Conservation (phyloP, 1,140 invertebrate species). For the Hydropsyche tenuis region DNA sequence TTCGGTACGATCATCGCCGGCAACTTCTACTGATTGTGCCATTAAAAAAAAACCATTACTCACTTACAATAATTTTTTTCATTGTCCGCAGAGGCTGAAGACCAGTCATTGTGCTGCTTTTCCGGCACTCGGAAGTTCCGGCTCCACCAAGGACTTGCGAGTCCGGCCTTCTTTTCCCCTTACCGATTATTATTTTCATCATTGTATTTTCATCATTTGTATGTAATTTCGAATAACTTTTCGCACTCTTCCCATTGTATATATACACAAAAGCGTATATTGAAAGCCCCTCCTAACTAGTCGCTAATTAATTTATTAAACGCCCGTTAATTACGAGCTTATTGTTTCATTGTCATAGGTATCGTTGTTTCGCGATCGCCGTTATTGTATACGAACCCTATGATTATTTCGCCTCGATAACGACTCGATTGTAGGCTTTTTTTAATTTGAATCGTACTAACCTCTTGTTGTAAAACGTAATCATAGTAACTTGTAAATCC, state of each 20-base stretch:
- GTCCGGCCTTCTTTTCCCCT: constrained; percentile 16
- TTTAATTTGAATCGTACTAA: constrained; percentile 3
- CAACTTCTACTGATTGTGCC: no score
- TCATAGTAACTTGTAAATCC: constrained; percentile 82
- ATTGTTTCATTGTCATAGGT: constrained; percentile 10
- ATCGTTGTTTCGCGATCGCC: not conserved
- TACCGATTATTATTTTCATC: not conserved
- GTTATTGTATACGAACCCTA: not conserved
- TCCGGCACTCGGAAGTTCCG: constrained; percentile 30
- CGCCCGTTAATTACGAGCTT: constrained; percentile 13
- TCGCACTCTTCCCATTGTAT: no score
- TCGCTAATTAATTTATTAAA: constrained; percentile 8
- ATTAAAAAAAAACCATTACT: constrained; percentile 1
- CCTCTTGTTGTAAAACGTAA: constrained; percentile 20
- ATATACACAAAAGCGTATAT: not conserved
- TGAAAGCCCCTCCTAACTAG: not conserved
- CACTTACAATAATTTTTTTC: constrained; percentile 5
- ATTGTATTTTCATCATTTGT: constrained; percentile 16
- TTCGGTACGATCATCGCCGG: no score
- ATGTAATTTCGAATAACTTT: not conserved
- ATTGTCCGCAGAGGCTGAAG: constrained; percentile 2
- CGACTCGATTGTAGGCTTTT: not conserved
- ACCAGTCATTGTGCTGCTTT: constrained; percentile 23
- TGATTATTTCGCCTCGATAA: not conserved
- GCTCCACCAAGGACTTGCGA: constrained; percentile 21